Conservation (phyloP, 2,888 invertebrate species). For the Ischnus inquisitorius region DNA sequence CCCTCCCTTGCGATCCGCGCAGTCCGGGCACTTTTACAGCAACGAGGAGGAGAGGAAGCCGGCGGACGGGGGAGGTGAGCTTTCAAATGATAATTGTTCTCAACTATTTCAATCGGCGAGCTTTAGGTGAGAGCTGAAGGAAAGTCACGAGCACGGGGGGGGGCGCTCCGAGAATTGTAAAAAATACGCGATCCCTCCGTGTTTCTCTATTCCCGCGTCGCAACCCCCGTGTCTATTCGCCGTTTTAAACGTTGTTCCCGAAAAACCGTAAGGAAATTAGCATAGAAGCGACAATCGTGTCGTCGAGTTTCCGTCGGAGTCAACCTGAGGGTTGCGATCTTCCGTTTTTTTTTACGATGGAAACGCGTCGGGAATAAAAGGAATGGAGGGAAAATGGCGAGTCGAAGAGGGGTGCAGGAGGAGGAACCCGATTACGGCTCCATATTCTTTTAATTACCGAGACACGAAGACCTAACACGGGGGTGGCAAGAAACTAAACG, state of each 20-base stretch:
- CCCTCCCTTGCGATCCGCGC: neutral
- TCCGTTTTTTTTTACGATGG: slow-evolving; percentile 11
- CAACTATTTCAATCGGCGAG: slow-evolving; percentile 82
- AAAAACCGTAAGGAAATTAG: slow-evolving; percentile 78
- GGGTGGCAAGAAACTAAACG: slow-evolving; percentile 80
- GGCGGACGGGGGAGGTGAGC: slow-evolving; percentile 16
- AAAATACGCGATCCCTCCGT: slow-evolving; percentile 55
- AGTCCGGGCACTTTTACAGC: neutral
- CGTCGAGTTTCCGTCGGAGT: slow-evolving; percentile 54
- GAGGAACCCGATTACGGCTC: slow-evolving; percentile 79
- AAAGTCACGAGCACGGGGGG: slow-evolving; percentile 21
- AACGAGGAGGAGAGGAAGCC: no score
- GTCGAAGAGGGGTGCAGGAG: slow-evolving; percentile 9
- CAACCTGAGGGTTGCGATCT: slow-evolving; percentile 40
- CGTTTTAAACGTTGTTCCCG: slow-evolving; percentile 34
- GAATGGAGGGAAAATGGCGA: slow-evolving; percentile 60
- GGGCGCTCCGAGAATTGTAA: slow-evolving; percentile 51
- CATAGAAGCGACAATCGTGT: slow-evolving; percentile 71
- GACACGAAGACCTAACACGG: slow-evolving; percentile 62
- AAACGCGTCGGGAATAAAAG: slow-evolving; percentile 38
- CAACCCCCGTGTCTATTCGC: neutral
- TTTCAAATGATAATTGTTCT: slow-evolving; percentile 80
- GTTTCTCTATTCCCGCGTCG: neutral
- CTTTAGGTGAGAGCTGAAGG: neutral
- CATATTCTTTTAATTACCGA: slow-evolving; percentile 84